phyloP scores from a whole-genome alignment of 2,113 vertebrate species.

The Delphinapterus leucas region DNA sequence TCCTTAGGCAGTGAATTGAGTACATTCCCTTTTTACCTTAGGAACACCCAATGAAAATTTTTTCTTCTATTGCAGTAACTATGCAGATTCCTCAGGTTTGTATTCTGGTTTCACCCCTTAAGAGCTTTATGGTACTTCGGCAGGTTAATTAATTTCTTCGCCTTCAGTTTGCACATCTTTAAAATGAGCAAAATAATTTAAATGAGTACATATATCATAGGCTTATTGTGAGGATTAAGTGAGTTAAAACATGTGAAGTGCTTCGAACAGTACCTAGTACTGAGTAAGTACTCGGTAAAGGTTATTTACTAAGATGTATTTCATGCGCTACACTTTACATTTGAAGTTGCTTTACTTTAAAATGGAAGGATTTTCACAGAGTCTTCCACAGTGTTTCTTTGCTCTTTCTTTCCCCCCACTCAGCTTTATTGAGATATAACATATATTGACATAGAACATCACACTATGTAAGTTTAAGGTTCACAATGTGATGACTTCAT shows the following conservation, averaged over 20 bases:
- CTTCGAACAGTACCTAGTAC: not conserved
- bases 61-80: not conserved
- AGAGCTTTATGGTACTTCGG: not conserved
- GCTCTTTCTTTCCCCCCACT: not conserved
- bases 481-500: not conserved
- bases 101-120: not conserved
- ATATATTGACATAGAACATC: not conserved
- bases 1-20: not conserved
- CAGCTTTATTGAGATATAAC: not conserved
- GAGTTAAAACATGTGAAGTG: not conserved
- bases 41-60: not conserved
- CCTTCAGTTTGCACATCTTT: not conserved
- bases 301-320: not conserved
- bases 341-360: not conserved
- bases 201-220: not conserved
- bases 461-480: not conserved
- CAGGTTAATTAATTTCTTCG: not conserved
- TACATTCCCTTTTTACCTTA: not conserved
- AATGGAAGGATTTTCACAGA: not conserved
- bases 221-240: not conserved
- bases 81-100: not conserved
- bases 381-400: not conserved
- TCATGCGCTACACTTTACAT: not conserved
- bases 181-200: not conserved
- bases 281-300: not conserved